Conservation (phyloP, 1,140 invertebrate species). For the Triops cancriformis region DNA sequence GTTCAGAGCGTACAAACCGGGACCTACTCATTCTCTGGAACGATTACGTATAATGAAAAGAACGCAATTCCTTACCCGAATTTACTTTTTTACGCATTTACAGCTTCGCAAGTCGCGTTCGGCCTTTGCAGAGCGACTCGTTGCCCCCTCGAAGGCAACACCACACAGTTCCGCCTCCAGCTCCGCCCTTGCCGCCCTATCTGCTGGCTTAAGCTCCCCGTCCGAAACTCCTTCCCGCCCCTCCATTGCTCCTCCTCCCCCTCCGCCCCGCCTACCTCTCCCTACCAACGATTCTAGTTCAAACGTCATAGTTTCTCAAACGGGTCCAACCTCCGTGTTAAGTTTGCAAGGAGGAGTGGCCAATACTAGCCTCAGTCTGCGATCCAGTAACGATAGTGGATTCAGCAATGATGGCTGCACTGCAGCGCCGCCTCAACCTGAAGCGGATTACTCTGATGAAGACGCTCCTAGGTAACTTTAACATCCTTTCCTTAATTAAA, state of each 20-base stretch:
- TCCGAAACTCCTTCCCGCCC: conserved; percentile 25
- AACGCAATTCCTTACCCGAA: no score
- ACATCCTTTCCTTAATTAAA: conserved; percentile 5
- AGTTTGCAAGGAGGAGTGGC: conserved; percentile 19
- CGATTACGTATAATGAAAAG: no score
- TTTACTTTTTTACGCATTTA: conserved; percentile 21
- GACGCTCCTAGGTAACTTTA: conserved; percentile 58
- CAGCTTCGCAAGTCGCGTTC: conserved; percentile 29
- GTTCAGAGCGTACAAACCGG: no score
- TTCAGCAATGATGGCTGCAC: conserved; percentile 64
- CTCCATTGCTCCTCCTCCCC: conserved; percentile 22
- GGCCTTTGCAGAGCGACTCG: conserved; percentile 24
- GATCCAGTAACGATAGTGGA: conserved; percentile 83
- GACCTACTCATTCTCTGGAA: no score
- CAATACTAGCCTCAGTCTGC: conserved; percentile 43
- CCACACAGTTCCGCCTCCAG: conserved; percentile 36
- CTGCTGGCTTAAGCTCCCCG: conserved; percentile 32
- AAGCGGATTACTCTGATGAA: conserved; percentile 82
- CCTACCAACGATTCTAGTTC: conserved; percentile 27
- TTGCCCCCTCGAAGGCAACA: conserved; percentile 47
- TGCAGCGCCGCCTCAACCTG: conserved; percentile 64
- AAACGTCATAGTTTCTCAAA: conserved; percentile 27
- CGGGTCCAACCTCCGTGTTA: conserved; percentile 26
- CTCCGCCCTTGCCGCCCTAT: conserved; percentile 38
- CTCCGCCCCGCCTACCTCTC: conserved; percentile 27